Conservation (phyloP, 2,113 vertebrate genomes). For the Corythoichthys haematopterus region DNA sequence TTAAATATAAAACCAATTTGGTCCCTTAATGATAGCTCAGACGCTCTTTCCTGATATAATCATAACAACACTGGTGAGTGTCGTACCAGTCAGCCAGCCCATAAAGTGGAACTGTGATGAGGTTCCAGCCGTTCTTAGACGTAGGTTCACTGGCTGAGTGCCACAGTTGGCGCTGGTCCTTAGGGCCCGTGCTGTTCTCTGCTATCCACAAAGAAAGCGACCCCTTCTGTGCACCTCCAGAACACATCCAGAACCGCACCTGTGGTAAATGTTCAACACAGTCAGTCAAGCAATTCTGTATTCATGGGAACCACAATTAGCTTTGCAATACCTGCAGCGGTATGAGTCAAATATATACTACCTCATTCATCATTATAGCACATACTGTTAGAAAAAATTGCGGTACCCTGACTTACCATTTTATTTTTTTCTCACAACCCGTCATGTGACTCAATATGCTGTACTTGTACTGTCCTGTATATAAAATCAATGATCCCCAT, state of each 20-base stretch:
- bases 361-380: neutral
- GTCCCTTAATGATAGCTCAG: conserved; percentile 11
- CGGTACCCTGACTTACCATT: too few relatives aligned
- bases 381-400: neutral
- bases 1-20: conserved; percentile 17
- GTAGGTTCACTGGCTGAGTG: conserved; percentile 65
- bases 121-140: conserved; percentile 80
- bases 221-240: conserved; percentile 74
- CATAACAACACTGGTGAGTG: neutral
- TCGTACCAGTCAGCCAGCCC: conserved; percentile 85
- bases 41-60: conserved; percentile 11
- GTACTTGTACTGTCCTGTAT: too few relatives aligned
- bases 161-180: conserved; percentile 79
- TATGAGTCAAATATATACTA: neutral
- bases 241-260: conserved; percentile 86
- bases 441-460: too few relatives aligned
- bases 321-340: neutral
- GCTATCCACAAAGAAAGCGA: conserved; percentile 81
- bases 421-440: too few relatives aligned
- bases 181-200: conserved; percentile 86
- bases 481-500: too few relatives aligned
- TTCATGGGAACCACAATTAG: neutral
- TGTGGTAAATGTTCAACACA: conserved; percentile 44
- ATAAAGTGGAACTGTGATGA: conserved; percentile 76
- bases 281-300: neutral